Evolutionary conservation across 2,888 invertebrate species (phyloP).

Genomic region (Melieria crassipennis): DNA sequence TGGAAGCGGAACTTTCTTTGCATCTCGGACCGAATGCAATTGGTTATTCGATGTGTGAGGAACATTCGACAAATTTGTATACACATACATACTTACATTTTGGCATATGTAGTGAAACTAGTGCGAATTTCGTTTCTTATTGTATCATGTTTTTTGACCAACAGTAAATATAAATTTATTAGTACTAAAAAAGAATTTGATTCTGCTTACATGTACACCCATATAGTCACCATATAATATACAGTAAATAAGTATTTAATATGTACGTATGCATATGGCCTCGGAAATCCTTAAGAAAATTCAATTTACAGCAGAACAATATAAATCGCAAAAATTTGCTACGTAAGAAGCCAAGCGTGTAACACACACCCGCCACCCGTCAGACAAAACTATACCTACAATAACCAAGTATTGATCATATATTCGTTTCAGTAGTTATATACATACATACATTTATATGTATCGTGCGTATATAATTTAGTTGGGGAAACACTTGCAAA

Average conservation of each 20-base stretch:
- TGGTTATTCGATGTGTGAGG: too few species aligned
- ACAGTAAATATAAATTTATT: slow-evolving; percentile 45
- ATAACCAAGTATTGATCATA: neutral
- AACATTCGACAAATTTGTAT: too few species aligned
- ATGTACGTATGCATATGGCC: slow-evolving; percentile 19
- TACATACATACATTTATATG: neutral
- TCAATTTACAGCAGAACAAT: slow-evolving; percentile 28
- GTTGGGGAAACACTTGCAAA: too few species aligned
- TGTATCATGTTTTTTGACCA: slow-evolving; percentile 24
- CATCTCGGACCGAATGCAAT: too few species aligned
- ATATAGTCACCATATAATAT: slow-evolving; percentile 34
- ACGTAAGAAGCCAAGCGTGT: slow-evolving; percentile 13
- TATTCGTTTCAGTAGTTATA: neutral
- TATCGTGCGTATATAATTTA: neutral
- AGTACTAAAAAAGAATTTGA: slow-evolving; percentile 41
- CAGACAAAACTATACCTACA: neutral
- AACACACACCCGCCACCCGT: too few species aligned
- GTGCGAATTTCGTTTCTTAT: neutral
- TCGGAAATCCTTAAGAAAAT: slow-evolving; percentile 23
- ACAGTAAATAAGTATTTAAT: slow-evolving; percentile 32
- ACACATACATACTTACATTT: too few species aligned
- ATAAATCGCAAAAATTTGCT: neutral
- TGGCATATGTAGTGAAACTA: too few species aligned
- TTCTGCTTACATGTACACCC: slow-evolving; percentile 39
- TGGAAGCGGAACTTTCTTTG: too few species aligned